A percentile compares a stretch with the other conserved stretches of the same genome.
phyloP scores from a whole-genome alignment of 2,797 vertebrate species.

The Eulemur coronatus region DNA sequence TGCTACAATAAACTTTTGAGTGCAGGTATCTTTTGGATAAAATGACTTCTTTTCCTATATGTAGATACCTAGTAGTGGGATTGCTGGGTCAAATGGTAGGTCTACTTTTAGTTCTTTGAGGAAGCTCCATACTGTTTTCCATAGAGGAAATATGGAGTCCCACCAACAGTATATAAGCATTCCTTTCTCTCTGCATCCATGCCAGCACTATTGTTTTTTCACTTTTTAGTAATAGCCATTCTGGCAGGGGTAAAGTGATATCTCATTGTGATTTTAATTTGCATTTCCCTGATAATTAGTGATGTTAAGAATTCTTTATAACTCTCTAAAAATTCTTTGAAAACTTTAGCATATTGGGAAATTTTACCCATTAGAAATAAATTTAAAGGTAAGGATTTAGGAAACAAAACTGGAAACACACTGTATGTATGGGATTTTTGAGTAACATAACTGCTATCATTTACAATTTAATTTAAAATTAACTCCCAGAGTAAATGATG shows the following conservation, averaged over 20 bases:
- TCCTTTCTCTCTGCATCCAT: not conserved
- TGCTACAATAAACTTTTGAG: not conserved
- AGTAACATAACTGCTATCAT: not conserved
- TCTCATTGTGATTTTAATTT: not conserved
- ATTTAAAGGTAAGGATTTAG: not conserved
- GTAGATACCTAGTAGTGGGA: not conserved
- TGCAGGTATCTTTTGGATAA: not conserved
- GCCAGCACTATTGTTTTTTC: not conserved
- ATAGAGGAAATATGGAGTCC: not conserved
- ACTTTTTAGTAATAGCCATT: not conserved
- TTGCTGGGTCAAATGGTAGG: not conserved
- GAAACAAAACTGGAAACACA: not conserved
- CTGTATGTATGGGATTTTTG: not conserved
- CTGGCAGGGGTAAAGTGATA: not conserved
- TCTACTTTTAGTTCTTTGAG: not conserved
- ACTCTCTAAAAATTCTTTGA: not conserved
- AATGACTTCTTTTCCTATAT: not conserved
- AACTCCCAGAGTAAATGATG: not conserved
- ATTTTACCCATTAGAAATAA: not conserved
- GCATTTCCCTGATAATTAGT: not conserved
- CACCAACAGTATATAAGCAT: not conserved
- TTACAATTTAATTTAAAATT: constrained; percentile 25
- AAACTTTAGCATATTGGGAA: not conserved
- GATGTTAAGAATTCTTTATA: not conserved
- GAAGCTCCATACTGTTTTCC: not conserved